Base-by-base conservation (phyloP, 2,797 vertebrate species). In the Cygnus olor region DNA sequence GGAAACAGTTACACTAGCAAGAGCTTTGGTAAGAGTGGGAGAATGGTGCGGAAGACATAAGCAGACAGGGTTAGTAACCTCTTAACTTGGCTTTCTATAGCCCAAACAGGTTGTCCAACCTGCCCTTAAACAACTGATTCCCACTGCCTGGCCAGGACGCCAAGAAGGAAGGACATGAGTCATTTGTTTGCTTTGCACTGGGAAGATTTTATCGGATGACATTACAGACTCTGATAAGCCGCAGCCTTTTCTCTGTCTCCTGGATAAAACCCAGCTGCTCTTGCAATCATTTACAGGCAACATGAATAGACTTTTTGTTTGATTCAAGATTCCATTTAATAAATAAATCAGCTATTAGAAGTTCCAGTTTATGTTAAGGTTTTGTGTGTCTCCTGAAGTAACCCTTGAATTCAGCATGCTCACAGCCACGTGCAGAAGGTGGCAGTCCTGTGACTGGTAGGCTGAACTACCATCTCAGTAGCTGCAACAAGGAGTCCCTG, bases 301-400 rank as follows among this genome's bases (percentile, higher is more conserved):
- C 93, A 92, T 96, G 96, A 97, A 96, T 96, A 93, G 95, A 92
- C 87, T 93, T 95, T 80, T 95, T 97, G 95, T 97, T 96, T 90
- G 89, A 94, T 85, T 89, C 89, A 88, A 85, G 93, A 95, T 89
- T 89, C 92, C 92, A 95, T 94, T 92, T 93, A 94, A 96, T 88
- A 96, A 95, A 97, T 96, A 96, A 89, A 97, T 96, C 92, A 97
- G 77, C 95, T 92, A 97, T 95, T 95, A 96, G 81, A 95, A 34
- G 71, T 90, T 93, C 65, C 63, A 95, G 93, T 90, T 96, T 93
- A 94, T 89, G 71, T 76, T 89, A 93, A 94, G 77, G 79, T 85
- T 93, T 70, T 89, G 40, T 42, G 38, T 58, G 86, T 89, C 88
- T 92, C 84, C 84, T 74, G 76, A 90, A 94, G 86, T 79, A 94